These are phyloP conservation scores for Cyprinodon brontotheroides DNA, from an alignment of 2,113 vertebrate species.

Conservation along the genomic window DNA sequence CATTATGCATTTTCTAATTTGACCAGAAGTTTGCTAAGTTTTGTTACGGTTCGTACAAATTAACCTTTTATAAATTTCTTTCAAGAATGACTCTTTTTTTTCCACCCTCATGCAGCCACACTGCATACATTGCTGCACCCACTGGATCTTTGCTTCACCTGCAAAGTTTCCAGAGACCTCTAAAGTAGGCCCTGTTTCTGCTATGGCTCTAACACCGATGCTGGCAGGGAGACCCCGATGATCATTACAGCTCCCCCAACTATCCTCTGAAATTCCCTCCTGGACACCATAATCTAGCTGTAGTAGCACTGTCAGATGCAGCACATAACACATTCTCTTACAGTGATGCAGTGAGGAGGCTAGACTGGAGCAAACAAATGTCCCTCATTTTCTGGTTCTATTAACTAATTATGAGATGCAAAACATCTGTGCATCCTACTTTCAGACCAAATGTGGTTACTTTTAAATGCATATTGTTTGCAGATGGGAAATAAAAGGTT, in stretches of 20 bases:
- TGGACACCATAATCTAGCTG: not conserved
- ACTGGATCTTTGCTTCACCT: not conserved
- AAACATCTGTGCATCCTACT: not conserved
- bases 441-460: not conserved
- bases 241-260: not conserved
- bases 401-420: not conserved
- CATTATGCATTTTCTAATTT: not conserved
- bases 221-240: not conserved
- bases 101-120: too few species aligned
- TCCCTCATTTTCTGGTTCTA: too few species aligned
- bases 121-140: too few species aligned
- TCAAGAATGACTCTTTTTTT: not conserved
- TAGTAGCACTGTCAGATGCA: too few species aligned
- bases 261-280: not conserved
- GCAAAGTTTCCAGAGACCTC: not conserved
- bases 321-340: too few species aligned
- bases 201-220: not conserved
- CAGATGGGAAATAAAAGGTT: not conserved
- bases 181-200: not conserved
- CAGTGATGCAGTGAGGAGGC: too few species aligned
- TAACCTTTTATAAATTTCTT: not conserved
- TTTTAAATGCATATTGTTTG: not conserved
- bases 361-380: too few species aligned
- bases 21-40: not conserved
- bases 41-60: not conserved